Conservation (phyloP, 2,797 vertebrate species). For the Esox masquinongy region DNA sequence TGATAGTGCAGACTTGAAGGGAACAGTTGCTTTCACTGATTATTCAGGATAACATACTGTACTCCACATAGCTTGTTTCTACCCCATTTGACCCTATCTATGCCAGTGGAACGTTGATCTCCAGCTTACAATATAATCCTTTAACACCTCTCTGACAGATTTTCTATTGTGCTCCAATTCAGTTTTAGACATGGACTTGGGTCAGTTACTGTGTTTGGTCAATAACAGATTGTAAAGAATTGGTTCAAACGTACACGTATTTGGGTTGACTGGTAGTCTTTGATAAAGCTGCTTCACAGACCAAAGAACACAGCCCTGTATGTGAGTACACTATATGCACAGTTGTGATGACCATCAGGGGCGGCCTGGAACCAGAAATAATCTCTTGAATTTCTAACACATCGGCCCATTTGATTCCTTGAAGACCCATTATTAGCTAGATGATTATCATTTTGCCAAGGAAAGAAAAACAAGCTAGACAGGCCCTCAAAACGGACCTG, state of each 20-base stretch:
- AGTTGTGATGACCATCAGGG: neutral
- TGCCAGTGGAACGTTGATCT: constrained; percentile 50
- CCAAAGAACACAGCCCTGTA: neutral
- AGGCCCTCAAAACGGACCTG: too few species aligned
- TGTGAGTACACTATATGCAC: neutral
- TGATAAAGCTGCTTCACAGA: neutral
- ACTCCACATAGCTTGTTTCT: constrained; percentile 60
- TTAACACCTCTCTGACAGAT: constrained; percentile 68
- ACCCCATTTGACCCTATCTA: constrained; percentile 49
- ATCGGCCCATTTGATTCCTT: too few species aligned
- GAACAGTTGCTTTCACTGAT: constrained; percentile 52
- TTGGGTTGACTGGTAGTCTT: neutral
- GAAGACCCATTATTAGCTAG: too few species aligned
- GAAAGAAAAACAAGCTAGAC: too few species aligned
- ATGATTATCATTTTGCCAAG: too few species aligned
- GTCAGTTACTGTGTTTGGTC: constrained; percentile 17
- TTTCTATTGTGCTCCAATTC: constrained; percentile 64
- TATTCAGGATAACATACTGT: constrained; percentile 45
- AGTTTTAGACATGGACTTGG: constrained; percentile 18
- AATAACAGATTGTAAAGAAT: constrained; percentile 14
- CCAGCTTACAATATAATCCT: constrained; percentile 67
- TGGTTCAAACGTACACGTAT: neutral
- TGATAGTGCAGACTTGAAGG: neutral
- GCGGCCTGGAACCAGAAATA: constrained; percentile 4
- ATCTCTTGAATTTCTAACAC: constrained; percentile 2